Conservation (phyloP, 2,797 vertebrate genomes). For the Poliocrania exsul region DNA sequence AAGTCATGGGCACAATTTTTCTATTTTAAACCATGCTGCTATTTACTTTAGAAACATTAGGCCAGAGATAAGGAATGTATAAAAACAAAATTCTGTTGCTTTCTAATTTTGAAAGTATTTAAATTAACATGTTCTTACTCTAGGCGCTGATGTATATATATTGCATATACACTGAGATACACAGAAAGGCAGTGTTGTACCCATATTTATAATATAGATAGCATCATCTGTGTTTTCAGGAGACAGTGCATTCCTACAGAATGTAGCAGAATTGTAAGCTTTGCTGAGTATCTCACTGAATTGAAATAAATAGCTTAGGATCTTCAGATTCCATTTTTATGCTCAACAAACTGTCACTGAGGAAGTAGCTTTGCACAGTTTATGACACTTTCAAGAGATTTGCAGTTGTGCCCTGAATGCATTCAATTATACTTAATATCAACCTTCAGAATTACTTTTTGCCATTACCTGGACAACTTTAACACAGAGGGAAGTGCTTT, state of each 20-base stretch:
- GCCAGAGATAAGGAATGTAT: not conserved
- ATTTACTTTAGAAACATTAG: not conserved
- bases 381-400: conserved; percentile 66
- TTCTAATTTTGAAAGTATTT: not conserved
- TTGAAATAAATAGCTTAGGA: conserved; percentile 64
- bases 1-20: not conserved
- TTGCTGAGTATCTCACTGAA: conserved; percentile 39
- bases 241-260: not conserved
- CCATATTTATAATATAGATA: not conserved
- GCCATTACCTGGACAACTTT: conserved; percentile 26
- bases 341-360: conserved; percentile 47
- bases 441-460: conserved; percentile 69
- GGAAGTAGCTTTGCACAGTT: conserved; percentile 61
- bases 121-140: not conserved
- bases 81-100: not conserved
- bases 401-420: conserved; percentile 60
- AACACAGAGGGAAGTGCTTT: conserved; percentile 14
- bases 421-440: conserved; percentile 70
- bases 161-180: not conserved
- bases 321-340: conserved; percentile 69
- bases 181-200: not conserved
- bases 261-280: conserved; percentile 24
- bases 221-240: not conserved
- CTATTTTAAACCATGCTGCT: not conserved
- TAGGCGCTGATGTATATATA: not conserved